Conservation (phyloP, 2,113 vertebrate species). For the Chlamydotis undulata region DNA sequence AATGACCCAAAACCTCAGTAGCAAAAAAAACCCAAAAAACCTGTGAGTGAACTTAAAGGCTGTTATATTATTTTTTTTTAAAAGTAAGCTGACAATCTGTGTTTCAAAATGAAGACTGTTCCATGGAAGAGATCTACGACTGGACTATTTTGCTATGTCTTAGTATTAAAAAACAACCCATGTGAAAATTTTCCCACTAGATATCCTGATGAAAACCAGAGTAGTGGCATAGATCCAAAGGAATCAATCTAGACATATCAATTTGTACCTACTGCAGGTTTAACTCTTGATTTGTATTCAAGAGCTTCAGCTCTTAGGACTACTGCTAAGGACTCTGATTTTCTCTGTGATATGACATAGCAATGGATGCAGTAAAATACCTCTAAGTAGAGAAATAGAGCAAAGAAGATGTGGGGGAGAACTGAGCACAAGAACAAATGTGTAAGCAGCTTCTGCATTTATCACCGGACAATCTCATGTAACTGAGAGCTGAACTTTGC, state of each 20-base stretch:
- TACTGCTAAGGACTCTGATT: neutral
- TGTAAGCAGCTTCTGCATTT: neutral
- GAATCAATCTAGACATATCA: conserved; percentile 26
- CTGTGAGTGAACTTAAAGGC: conserved; percentile 17
- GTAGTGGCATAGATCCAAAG: neutral
- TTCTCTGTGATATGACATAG: neutral
- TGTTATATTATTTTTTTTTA: neutral
- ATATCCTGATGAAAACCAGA: conserved; percentile 37
- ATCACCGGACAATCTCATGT: neutral
- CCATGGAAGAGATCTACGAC: neutral
- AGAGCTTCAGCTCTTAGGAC: neutral
- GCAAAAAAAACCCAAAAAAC: neutral
- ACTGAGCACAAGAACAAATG: neutral
- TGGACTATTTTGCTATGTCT: conserved; percentile 2
- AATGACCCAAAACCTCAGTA: conserved; percentile 16
- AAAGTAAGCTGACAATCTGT: neutral
- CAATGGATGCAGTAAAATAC: neutral
- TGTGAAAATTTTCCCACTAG: neutral
- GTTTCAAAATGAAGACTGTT: conserved; percentile 30
- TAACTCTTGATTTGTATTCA: conserved; percentile 1
- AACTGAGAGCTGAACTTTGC: neutral
- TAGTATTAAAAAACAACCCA: neutral
- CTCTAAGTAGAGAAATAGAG: neutral
- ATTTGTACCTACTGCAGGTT: conserved; percentile 32
- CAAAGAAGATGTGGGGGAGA: neutral